Base-by-base conservation (phyloP, 1,140 invertebrate species). In the Neodiprion pinetum region DNA sequence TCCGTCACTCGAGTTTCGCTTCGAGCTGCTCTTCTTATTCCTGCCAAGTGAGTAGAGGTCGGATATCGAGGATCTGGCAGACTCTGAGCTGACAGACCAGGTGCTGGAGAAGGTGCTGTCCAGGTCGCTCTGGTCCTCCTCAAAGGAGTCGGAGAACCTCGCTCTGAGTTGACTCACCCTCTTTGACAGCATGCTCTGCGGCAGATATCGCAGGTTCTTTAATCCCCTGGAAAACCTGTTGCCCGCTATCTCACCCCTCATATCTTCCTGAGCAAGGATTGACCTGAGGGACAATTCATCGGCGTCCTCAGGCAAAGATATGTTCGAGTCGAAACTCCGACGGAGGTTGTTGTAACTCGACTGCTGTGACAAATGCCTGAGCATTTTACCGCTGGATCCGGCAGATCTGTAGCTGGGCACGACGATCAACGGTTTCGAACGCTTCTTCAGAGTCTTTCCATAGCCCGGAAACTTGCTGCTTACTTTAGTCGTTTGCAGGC, bases 231-330 rank as follows among this genome's bases (percentile, higher is more conserved):
- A 86, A 50, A 92, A 86, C 21, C 89, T 87, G 76, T 85, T 89
- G 48, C 82, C 84, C 9, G 88, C 84, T 10, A 85, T 82, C 67
- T 87, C 85, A 1, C 90, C 89, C 9, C 91, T 84, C 79, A 89
- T 88, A 74, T 92, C 91, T 75, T 92, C 91, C 65, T 91, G 89
- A 14, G 87, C 85, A 1, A 92, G 81, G 28, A 92, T 83, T 50
- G 80, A 84, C 80, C 81, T 86, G 21, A 90, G 72, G 1, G 88
- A 89, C 0, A 78, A 70, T 72, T 85, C 85, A 74, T 88, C 86
- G 49, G 87, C 80, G 7, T 83, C 84, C 53, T 84, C 84, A 9
- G 78, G 76, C 8, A 86, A 72, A 21, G 81, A 86, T 48, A 80
- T 75, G 75, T 75, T 83, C 40, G 83, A 85, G 10, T 73, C 75